Evolutionary conservation across 2,113 vertebrate genomes (phyloP).

Genomic region (Apistogramma diplotaenia): DNA sequence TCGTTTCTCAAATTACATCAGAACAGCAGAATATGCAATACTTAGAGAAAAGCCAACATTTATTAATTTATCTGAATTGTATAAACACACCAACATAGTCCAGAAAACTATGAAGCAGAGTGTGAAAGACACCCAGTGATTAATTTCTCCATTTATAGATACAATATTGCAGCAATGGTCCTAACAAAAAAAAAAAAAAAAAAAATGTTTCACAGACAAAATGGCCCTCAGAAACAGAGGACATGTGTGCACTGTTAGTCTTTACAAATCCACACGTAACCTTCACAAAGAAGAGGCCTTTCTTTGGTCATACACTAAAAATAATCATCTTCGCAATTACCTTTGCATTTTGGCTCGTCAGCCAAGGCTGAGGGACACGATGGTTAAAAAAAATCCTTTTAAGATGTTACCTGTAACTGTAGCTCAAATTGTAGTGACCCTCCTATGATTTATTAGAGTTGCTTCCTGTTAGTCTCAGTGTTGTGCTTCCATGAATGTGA

Average conservation of each 20-base stretch:
- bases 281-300: slow-evolving; percentile 5
- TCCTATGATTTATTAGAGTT: slow-evolving; percentile 48
- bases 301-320: slow-evolving; percentile 27
- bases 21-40: not conserved
- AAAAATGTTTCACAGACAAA: slow-evolving; percentile 27
- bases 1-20: not conserved
- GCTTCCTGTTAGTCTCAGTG: slow-evolving; percentile 5
- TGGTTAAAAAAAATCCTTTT: slow-evolving; percentile 3
- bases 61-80: slow-evolving; percentile 26
- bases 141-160: not conserved
- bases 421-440: slow-evolving; percentile 1
- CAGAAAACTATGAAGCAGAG: not conserved
- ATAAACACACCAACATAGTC: slow-evolving; percentile 3
- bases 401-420: slow-evolving; percentile 17
- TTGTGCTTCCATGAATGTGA: slow-evolving; percentile 19
- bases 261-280: slow-evolving; percentile 26
- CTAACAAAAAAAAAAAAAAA: not conserved
- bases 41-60: slow-evolving; percentile 38
- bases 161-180: slow-evolving; percentile 9
- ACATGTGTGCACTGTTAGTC: not conserved
- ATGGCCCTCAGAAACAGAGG: slow-evolving; percentile 52
- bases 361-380: slow-evolving; percentile 5
- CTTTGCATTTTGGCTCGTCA: not conserved
- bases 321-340: not conserved
- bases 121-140: not conserved